phyloP scores from a whole-genome alignment of 2,888 invertebrate genomes.

The Rhagium mordax region DNA sequence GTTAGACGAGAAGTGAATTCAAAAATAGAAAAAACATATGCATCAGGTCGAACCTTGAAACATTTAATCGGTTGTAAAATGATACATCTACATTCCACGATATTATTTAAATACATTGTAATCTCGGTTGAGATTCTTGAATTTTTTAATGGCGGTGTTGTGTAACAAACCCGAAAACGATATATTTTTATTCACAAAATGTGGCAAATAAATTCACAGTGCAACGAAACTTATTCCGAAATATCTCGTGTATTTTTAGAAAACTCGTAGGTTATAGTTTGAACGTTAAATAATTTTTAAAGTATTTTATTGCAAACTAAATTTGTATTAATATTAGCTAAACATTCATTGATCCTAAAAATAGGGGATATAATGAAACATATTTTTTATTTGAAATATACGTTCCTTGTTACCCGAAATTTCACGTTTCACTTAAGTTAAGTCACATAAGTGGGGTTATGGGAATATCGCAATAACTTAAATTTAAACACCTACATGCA shows the following conservation, averaged over 20 bases:
- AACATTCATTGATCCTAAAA: no score
- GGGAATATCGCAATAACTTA: no score
- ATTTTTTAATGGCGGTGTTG: background rate
- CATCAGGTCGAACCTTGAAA: conserved; percentile 1
- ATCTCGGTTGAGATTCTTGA: background rate
- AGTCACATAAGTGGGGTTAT: no score
- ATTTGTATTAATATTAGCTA: no score
- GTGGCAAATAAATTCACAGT: background rate
- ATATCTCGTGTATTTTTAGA: background rate
- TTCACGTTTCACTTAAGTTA: no score
- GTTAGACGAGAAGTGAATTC: conserved; percentile 6
- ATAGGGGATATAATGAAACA: no score
- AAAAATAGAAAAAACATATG: conserved; percentile 8
- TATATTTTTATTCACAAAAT: background rate
- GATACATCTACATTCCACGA: background rate
- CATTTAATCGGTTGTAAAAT: background rate
- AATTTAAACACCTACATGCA: no score
- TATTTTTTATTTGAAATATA: no score
- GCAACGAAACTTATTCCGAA: background rate
- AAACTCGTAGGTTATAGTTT: background rate
- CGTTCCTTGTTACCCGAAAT: no score
- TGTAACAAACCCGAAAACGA: background rate
- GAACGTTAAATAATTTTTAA: no score
- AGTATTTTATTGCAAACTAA: no score
- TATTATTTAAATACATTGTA: background rate